These are phyloP conservation scores for Poeciliopsis turrubarensis DNA, from an alignment of 2,113 vertebrate genomes.

Conservation along the genomic window DNA sequence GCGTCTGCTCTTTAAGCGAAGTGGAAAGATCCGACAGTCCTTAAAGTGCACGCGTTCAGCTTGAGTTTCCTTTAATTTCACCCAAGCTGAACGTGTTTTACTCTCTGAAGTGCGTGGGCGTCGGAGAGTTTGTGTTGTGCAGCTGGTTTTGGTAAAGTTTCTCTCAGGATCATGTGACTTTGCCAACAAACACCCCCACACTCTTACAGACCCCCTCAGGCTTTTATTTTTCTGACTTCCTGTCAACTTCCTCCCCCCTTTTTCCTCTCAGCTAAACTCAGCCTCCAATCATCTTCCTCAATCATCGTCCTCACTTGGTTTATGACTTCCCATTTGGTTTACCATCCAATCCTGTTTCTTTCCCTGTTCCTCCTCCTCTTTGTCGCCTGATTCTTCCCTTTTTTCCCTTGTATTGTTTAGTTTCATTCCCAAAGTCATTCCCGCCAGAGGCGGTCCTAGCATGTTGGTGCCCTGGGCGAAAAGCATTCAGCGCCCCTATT, in stretches of 20 bases:
- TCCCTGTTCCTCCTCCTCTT: not conserved
- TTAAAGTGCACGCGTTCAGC: conserved; percentile 1
- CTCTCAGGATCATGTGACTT: conserved; percentile 30
- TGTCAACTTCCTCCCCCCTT: not conserved
- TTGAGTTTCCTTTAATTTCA: not conserved
- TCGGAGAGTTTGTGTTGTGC: conserved; percentile 11
- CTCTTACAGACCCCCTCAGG: conserved; percentile 4
- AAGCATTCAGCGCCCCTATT: too few species aligned
- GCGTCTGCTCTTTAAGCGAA: not conserved
- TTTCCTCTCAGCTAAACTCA: not conserved
- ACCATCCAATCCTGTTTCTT: not conserved
- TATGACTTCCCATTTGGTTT: not conserved
- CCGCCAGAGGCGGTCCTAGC: too few species aligned
- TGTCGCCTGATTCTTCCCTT: too few species aligned
- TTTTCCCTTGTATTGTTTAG: not conserved
- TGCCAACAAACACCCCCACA: conserved; percentile 20
- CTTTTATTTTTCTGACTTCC: conserved; percentile 20
- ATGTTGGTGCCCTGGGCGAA: too few species aligned
- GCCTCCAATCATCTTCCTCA: not conserved
- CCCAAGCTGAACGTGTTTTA: not conserved
- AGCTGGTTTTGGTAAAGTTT: conserved; percentile 52
- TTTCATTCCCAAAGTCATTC: not conserved
- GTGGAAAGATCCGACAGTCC: not conserved
- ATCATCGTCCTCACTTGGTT: not conserved
- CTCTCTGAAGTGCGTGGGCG: not conserved